Evolutionary conservation across 2,113 vertebrate species (phyloP).

Genomic region (Struthio camelus): DNA sequence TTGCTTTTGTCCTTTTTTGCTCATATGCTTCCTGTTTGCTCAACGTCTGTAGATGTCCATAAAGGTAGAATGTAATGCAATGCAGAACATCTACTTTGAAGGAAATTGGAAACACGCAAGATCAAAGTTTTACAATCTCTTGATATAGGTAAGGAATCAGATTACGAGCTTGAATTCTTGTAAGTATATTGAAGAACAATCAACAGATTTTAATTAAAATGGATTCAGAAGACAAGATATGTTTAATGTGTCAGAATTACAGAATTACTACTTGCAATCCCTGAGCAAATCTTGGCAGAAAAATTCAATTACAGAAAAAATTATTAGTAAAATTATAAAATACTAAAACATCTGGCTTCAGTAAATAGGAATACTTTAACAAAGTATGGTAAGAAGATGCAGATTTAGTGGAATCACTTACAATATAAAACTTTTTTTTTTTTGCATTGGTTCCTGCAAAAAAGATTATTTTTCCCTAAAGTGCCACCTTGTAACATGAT

Average conservation of each 20-base stretch:
- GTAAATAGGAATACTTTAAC: neutral
- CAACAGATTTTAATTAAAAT: conserved; percentile 7
- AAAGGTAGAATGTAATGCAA: neutral
- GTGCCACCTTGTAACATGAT: neutral
- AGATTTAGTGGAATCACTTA: neutral
- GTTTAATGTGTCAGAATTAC: neutral
- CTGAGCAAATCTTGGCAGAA: neutral
- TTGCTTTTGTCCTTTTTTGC: neutral
- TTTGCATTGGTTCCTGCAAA: neutral
- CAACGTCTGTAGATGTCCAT: neutral
- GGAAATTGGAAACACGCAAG: neutral
- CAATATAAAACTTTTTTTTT: neutral
- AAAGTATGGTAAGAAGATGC: neutral
- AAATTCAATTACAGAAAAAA: conserved; percentile 7
- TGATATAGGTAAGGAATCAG: neutral
- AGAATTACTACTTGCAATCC: neutral
- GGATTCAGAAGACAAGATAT: neutral
- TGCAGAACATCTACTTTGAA: neutral
- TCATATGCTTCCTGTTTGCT: neutral
- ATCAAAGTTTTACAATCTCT: neutral
- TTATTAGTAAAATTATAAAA: neutral
- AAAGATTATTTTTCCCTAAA: neutral
- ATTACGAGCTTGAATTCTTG: neutral
- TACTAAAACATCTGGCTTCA: neutral
- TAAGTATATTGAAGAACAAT: neutral